Evolutionary conservation across 2,888 invertebrate genomes (phyloP).

Genomic region (Pollenia labialis): DNA sequence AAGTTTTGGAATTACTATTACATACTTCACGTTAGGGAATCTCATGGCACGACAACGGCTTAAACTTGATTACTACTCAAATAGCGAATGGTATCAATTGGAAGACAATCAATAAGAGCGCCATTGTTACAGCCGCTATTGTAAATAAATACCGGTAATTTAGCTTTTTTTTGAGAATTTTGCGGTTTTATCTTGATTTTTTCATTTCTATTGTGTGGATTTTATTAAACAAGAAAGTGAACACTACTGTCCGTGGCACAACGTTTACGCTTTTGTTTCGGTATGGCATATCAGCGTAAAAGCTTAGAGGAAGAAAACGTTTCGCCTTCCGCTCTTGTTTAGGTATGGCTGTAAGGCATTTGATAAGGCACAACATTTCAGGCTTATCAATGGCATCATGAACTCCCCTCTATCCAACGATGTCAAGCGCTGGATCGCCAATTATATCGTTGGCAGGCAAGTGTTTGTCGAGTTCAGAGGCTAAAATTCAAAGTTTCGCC

Average conservation of each 20-base stretch:
- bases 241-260: no score
- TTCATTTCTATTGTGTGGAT: no score
- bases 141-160: no score
- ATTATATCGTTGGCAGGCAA: slow-evolving; percentile 3
- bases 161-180: no score
- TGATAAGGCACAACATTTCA: background rate
- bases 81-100: slow-evolving; percentile 10
- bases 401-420: slow-evolving; percentile 15
- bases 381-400: slow-evolving; percentile 2
- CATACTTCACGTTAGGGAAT: background rate
- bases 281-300: no score
- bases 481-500: background rate
- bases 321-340: no score
- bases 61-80: background rate
- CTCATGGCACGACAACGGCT: background rate
- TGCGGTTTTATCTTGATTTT: no score
- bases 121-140: background rate
- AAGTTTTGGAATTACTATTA: background rate
- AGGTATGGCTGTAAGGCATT: background rate
- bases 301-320: no score
- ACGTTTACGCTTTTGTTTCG: no score
- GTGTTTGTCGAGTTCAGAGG: background rate
- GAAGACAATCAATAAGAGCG: background rate
- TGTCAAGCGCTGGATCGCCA: slow-evolving; percentile 17
- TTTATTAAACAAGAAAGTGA: no score